A percentile compares a stretch with the other conserved stretches of the same genome.
phyloP scores from a whole-genome alignment of 2,888 invertebrate species.

The Patella ulyssiponensis region DNA sequence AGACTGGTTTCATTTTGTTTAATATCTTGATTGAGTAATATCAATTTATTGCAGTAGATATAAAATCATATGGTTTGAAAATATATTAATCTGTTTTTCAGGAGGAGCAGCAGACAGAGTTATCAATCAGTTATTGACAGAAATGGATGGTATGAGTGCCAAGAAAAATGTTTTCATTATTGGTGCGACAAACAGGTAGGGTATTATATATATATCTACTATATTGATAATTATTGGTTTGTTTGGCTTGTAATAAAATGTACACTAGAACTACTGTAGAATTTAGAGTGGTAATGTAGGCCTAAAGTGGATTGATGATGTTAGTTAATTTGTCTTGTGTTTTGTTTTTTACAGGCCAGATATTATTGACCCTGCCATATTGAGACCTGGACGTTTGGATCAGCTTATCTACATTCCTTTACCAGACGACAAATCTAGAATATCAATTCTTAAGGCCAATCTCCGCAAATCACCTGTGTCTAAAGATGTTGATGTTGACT shows the following conservation, averaged over 20 bases:
- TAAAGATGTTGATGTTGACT: conserved; percentile 90
- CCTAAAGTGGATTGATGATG: no score
- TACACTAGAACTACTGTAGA: no score
- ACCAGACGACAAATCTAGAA: conserved; percentile 98
- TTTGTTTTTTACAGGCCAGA: conserved; percentile 77
- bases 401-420: conserved; percentile 99
- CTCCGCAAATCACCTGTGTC: conserved; percentile 96
- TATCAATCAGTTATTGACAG: conserved; percentile 99
- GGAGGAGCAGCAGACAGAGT: conserved; percentile 98
- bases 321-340: not conserved
- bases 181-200: conserved; percentile 88
- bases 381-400: conserved; percentile 98
- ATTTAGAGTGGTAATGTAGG: no score
- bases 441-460: conserved; percentile 95
- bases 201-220: not conserved
- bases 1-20: no score
- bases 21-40: no score
- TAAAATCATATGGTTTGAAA: no score
- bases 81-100: conserved; percentile 25
- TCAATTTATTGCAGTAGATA: no score
- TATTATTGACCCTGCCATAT: conserved; percentile 98
- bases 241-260: not conserved
- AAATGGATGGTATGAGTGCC: conserved; percentile 99
- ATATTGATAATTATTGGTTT: not conserved
- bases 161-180: conserved; percentile 99